Evolutionary conservation across 2,888 invertebrate genomes (phyloP).

Genomic region (Diloba caeruleocephala): DNA sequence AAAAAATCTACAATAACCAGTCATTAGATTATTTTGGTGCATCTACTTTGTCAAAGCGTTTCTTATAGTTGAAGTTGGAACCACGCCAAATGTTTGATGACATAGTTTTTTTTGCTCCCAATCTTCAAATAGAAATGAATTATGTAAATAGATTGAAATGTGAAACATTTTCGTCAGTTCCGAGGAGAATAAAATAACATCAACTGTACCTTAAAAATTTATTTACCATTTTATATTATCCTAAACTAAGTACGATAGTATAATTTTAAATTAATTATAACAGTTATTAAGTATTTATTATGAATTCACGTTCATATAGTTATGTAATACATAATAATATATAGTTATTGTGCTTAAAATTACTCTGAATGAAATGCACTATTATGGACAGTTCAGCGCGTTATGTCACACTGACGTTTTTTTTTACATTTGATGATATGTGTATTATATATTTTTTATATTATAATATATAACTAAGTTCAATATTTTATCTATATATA

Average conservation of each 20-base stretch:
- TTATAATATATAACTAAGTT: conserved; percentile 62
- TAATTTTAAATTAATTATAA: conserved; percentile 84
- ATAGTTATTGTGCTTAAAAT: conserved; percentile 83
- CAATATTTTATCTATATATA: conserved; percentile 62
- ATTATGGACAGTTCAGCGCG: conserved; percentile 78
- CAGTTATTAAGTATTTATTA: conserved; percentile 86
- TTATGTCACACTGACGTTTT: conserved; percentile 57
- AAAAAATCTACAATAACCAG: neutral
- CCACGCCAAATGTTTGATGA: conserved; percentile 62
- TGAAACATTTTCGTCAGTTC: conserved; percentile 66
- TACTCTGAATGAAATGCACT: conserved; percentile 86
- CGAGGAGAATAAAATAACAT: conserved; percentile 55
- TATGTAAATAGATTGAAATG: conserved; percentile 23
- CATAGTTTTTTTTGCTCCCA: conserved; percentile 60
- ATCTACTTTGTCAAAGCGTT: conserved; percentile 19
- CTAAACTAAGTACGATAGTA: conserved; percentile 85
- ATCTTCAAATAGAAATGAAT: conserved; percentile 22
- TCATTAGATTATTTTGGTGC: neutral
- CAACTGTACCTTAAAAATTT: conserved; percentile 81
- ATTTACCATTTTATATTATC: conserved; percentile 84
- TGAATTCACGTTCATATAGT: conserved; percentile 76
- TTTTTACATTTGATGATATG: conserved; percentile 72
- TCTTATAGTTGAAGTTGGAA: too few relatives aligned
- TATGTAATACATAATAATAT: conserved; percentile 77
- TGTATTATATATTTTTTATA: conserved; percentile 67